Conservation (phyloP, 2,113 vertebrate genomes). For the Cavia porcellus region DNA sequence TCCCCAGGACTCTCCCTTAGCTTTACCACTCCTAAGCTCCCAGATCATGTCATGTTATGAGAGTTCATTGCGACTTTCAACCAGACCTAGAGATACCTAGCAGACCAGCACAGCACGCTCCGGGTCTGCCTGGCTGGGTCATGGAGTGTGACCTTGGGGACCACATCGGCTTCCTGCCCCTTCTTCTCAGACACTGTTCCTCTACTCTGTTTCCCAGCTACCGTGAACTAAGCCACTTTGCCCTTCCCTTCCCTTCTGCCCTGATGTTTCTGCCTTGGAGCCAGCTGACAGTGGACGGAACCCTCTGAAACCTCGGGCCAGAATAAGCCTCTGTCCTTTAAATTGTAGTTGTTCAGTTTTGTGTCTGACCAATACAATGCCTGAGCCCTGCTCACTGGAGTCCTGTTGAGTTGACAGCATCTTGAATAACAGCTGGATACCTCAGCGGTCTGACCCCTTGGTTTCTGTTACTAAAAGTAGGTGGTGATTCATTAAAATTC, state of each 20-base stretch:
- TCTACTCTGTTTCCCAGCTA: not conserved
- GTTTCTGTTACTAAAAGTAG: slow-evolving; percentile 53
- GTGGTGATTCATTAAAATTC: not conserved
- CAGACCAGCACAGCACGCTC: not conserved
- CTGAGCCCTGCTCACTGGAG: not conserved
- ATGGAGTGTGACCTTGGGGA: not conserved
- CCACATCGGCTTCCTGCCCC: not conserved
- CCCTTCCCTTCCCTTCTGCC: not conserved
- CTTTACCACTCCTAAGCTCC: not conserved
- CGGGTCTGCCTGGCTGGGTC: not conserved
- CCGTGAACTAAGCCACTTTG: not conserved
- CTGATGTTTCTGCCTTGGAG: not conserved
- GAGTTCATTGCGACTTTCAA: not conserved
- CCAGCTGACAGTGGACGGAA: not conserved
- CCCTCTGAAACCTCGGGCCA: not conserved
- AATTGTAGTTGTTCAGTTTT: not conserved
- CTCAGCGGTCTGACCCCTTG: not conserved
- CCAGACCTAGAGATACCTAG: not conserved
- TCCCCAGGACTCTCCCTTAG: not conserved
- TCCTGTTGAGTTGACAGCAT: slow-evolving; percentile 50
- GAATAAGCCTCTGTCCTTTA: not conserved
- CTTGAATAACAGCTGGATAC: slow-evolving; percentile 73
- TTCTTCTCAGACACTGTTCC: not conserved
- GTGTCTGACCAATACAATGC: not conserved
- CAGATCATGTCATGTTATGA: not conserved